Percentiles rank a stretch among this genome's conserved stretches.
Conservation (phyloP, 2,888 invertebrate species). For the Nysson spinosus region DNA sequence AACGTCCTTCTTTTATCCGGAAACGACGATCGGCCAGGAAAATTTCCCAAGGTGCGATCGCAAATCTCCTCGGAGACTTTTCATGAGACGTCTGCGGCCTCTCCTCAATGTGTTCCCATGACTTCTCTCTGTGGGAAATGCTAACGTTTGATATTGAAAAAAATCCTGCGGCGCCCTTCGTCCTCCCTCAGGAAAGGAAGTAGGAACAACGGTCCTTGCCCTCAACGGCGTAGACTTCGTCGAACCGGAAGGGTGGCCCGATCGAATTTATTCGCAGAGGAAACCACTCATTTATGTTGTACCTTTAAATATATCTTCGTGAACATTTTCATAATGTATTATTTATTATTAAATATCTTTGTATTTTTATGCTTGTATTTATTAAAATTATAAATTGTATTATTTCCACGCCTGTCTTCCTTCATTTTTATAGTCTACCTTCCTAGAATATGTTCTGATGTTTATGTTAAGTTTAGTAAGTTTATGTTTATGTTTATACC, state of each 20-base stretch:
- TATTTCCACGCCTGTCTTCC: no score
- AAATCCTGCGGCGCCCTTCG: conserved; percentile 63
- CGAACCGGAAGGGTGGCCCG: background rate
- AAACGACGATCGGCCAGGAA: conserved; percentile 23
- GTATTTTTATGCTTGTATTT: no score
- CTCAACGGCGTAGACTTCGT: conserved; percentile 64
- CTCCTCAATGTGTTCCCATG: conserved; percentile 59
- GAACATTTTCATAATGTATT: no score
- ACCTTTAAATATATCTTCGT: no score
- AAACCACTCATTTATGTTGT: no score
- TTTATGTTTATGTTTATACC: no score
- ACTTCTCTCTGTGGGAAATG: conserved; percentile 75
- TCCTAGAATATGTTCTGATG: no score
- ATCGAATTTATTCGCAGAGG: background rate
- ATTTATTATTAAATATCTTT: no score
- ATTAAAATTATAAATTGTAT: no score
- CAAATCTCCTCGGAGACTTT: conserved; percentile 65
- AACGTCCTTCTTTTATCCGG: conserved; percentile 37
- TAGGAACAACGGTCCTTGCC: conserved; percentile 72
- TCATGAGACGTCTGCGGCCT: conserved; percentile 48
- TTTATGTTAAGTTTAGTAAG: no score
- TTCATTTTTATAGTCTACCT: no score
- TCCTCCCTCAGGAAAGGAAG: conserved; percentile 65
- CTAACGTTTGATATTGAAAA: conserved; percentile 75
- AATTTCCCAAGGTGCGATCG: conserved; percentile 56